Conservation (phyloP, 2,797 vertebrate species). For the Muscicapa striata region DNA sequence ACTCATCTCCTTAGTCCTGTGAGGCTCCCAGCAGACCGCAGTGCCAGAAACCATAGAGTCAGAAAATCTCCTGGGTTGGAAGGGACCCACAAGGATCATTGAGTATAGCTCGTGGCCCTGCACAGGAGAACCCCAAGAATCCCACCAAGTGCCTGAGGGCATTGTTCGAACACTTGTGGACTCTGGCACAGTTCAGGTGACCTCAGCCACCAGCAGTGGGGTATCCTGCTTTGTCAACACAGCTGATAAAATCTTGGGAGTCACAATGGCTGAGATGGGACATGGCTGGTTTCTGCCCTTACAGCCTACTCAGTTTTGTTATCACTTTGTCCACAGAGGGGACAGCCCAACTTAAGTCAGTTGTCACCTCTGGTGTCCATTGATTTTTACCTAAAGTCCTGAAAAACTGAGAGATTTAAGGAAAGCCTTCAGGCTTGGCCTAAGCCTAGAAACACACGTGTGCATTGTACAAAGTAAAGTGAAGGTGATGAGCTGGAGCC, state of each 20-base stretch:
- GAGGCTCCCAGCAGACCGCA: not conserved
- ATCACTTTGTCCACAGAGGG: fast-evolving
- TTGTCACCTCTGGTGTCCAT: not conserved
- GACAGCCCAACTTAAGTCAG: fast-evolving
- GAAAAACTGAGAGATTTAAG: not conserved
- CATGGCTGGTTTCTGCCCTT: not conserved
- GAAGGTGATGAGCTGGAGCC: not conserved
- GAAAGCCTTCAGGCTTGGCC: not conserved
- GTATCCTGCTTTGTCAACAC: fast-evolving
- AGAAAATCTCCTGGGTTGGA: not conserved
- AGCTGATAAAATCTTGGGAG: not conserved
- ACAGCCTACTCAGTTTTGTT: fast-evolving
- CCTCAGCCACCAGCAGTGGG: not conserved
- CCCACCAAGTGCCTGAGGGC: not conserved
- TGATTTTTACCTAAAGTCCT: not conserved
- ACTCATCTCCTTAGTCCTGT: not conserved
- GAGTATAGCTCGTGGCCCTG: not conserved
- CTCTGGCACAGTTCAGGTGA: not conserved
- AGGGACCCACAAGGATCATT: not conserved
- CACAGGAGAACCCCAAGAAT: not conserved
- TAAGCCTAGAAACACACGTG: not conserved
- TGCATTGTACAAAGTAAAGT: not conserved
- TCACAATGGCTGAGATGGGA: not conserved
- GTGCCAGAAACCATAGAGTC: not conserved
- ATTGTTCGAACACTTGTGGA: not conserved